phyloP scores from a whole-genome alignment of 2,888 invertebrate species.

The Criorhina ranunculi region DNA sequence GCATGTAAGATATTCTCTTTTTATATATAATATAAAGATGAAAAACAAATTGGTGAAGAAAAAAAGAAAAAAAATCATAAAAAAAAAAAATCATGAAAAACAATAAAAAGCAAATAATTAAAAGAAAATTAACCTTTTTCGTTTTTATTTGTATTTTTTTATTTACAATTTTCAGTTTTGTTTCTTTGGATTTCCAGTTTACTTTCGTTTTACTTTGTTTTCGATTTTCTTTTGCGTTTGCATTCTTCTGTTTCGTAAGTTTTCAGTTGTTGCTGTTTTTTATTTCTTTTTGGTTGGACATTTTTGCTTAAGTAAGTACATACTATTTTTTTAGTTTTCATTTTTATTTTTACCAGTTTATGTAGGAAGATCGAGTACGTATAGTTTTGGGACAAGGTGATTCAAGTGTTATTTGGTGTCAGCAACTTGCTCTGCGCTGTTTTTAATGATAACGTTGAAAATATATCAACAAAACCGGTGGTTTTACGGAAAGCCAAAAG shows the following conservation, averaged over 20 bases:
- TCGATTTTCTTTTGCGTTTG: slow-evolving; percentile 19
- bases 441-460: too few species aligned
- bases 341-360: neutral
- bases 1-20: slow-evolving; percentile 76
- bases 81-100: slow-evolving; percentile 42
- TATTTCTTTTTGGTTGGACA: slow-evolving; percentile 20
- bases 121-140: slow-evolving; percentile 63
- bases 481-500: too few species aligned
- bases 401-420: neutral
- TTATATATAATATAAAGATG: slow-evolving; percentile 74
- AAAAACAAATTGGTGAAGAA: slow-evolving; percentile 71
- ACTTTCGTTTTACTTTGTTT: slow-evolving; percentile 7
- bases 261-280: slow-evolving; percentile 26
- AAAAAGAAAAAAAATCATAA: slow-evolving; percentile 41
- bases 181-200: slow-evolving; percentile 15
- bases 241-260: slow-evolving; percentile 1
- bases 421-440: too few species aligned
- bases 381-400: neutral
- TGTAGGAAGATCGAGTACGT: neutral
- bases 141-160: slow-evolving; percentile 58
- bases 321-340: slow-evolving; percentile 3
- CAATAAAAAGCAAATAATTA: slow-evolving; percentile 70
- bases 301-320: slow-evolving; percentile 55
- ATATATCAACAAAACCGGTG: too few species aligned
- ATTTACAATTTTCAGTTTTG: slow-evolving; percentile 36